A percentile compares a stretch with the other conserved stretches of the same genome.
Evolutionary conservation across 2,797 vertebrate species (phyloP).

Genomic region (Falco berigora): DNA sequence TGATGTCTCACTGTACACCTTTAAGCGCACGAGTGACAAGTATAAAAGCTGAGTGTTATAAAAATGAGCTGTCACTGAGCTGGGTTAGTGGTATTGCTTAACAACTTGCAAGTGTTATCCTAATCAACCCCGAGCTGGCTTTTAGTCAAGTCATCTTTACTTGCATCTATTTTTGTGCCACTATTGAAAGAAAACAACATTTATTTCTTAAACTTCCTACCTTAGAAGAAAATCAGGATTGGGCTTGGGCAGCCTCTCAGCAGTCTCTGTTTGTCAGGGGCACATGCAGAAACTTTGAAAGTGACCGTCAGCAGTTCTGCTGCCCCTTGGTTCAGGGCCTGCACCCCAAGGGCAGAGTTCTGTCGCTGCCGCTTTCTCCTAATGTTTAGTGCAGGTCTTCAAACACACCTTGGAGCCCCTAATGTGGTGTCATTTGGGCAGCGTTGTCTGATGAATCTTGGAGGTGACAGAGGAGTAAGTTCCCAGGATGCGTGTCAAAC

Average conservation of each 20-base stretch:
- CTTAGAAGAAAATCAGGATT: background rate
- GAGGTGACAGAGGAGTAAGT: background rate
- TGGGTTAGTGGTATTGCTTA: background rate
- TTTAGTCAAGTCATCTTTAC: background rate
- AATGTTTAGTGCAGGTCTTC: rapidly evolving
- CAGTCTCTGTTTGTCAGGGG: background rate
- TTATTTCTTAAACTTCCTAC: background rate
- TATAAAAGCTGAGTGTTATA: background rate
- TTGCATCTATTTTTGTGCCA: background rate
- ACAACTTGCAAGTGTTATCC: background rate
- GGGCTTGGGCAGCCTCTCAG: background rate
- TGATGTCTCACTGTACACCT: background rate
- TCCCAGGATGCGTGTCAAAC: background rate
- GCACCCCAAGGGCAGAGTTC: rapidly evolving
- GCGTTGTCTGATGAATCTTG: no score
- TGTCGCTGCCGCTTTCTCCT: background rate
- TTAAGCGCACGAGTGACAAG: background rate
- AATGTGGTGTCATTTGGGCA: background rate
- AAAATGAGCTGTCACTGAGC: background rate
- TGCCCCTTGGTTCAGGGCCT: background rate
- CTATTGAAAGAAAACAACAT: background rate
- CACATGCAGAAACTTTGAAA: background rate
- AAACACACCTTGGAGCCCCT: background rate
- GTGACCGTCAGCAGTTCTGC: background rate
- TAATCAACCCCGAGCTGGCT: background rate